These are phyloP conservation scores for Archegozetes longisetosus DNA, from an alignment of 1,140 invertebrate genomes.

Conservation along the genomic window DNA sequence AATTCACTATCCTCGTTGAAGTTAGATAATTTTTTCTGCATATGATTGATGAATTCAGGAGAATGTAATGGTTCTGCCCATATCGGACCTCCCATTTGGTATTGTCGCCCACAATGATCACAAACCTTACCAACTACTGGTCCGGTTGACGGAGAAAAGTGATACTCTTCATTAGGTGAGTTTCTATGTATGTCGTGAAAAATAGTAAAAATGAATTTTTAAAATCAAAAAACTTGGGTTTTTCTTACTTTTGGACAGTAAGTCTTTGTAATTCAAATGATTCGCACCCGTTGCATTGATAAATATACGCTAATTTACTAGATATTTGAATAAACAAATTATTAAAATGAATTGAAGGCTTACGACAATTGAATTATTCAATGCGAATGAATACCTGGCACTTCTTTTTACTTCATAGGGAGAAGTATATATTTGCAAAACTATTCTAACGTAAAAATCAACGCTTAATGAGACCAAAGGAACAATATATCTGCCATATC, in stretches of 20 bases:
- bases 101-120: conserved; percentile 51
- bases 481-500: conserved; percentile 79
- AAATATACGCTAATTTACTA: conserved; percentile 66
- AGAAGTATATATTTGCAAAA: conserved; percentile 65
- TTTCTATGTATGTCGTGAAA: too few species aligned
- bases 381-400: conserved; percentile 39
- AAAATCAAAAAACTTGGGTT: too few species aligned
- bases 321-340: background rate
- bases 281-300: conserved; percentile 76
- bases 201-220: too few species aligned
- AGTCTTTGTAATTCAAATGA: conserved; percentile 56
- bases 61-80: conserved; percentile 77
- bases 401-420: conserved; percentile 65
- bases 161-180: conserved; percentile 29
- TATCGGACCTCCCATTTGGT: conserved; percentile 78
- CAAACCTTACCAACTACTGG: conserved; percentile 50
- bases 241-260: conserved; percentile 35
- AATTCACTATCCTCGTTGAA: background rate
- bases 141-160: conserved; percentile 38
- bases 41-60: conserved; percentile 45
- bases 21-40: conserved; percentile 19
- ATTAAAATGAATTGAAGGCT: conserved; percentile 2
- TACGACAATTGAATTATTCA: conserved; percentile 6
- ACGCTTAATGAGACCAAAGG: conserved; percentile 80
- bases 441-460: conserved; percentile 93